Conservation (phyloP, 2,797 vertebrate genomes). For the Leptodactylus fallax region DNA sequence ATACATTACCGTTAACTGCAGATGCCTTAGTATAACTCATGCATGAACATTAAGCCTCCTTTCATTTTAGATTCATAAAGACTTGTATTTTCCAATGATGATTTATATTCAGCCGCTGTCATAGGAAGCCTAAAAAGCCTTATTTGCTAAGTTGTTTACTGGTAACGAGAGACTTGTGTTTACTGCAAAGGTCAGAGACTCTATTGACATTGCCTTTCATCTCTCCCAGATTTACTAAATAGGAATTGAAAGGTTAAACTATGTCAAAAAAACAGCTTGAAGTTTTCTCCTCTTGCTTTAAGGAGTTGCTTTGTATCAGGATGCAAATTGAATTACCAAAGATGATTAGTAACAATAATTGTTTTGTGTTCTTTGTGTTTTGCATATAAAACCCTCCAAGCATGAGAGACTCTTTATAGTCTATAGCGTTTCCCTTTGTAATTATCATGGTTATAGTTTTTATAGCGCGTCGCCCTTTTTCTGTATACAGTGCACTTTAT, state of each 20-base stretch:
- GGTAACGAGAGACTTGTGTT: constrained; percentile 68
- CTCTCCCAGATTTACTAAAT: constrained; percentile 67
- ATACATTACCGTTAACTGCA: constrained; percentile 27
- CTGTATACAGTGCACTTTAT: not conserved
- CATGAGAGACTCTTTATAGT: constrained; percentile 34
- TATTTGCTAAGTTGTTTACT: constrained; percentile 68
- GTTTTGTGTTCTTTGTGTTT: constrained; percentile 66
- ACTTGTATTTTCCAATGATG: constrained; percentile 53
- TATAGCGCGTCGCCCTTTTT: not conserved
- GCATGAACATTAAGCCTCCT: constrained; percentile 51
- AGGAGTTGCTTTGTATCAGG: constrained; percentile 65
- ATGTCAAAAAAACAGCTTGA: constrained; percentile 65
- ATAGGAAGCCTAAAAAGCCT: constrained; percentile 63
- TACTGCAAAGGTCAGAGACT: constrained; percentile 69
- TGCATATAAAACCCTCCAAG: constrained; percentile 58
- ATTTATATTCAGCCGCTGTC: constrained; percentile 65
- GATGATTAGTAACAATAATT: constrained; percentile 72
- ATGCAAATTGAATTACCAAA: constrained; percentile 70
- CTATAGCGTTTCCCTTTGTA: constrained; percentile 37
- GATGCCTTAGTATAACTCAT: constrained; percentile 33
- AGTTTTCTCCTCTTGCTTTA: constrained; percentile 65
- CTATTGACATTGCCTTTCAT: constrained; percentile 48
- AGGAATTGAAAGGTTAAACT: constrained; percentile 68
- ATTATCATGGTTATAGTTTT: constrained; percentile 32
- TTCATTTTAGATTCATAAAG: constrained; percentile 61